Conservation (phyloP, 1,140 invertebrate genomes). For the Nasonia longicornis region DNA sequence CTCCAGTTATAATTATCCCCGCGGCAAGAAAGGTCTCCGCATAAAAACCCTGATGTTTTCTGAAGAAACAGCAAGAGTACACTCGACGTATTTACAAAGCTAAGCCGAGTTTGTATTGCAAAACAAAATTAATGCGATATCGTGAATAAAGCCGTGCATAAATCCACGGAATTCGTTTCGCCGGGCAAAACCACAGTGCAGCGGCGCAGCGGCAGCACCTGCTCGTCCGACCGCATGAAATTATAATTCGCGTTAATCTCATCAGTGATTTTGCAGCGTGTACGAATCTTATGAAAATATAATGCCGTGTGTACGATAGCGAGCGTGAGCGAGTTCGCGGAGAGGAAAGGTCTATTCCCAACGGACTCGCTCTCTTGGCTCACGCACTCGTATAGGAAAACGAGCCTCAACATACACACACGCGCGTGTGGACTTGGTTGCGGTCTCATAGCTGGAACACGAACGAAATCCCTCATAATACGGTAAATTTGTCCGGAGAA, state of each 20-base stretch:
- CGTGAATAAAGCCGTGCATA: not conserved
- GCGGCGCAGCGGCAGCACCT: not conserved
- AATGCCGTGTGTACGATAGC: not conserved
- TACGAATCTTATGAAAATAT: slow-evolving; percentile 33
- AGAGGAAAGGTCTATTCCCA: slow-evolving; percentile 23
- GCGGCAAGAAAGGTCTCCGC: not conserved
- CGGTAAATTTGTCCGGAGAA: slow-evolving; percentile 21
- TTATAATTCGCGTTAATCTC: slow-evolving; percentile 31
- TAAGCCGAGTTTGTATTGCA: not conserved
- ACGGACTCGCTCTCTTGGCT: not conserved
- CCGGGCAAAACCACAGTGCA: not conserved
- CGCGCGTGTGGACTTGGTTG: too few relatives aligned
- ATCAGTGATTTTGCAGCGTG: slow-evolving; percentile 12
- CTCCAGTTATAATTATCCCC: not conserved
- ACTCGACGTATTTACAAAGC: not conserved
- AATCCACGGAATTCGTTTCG: not conserved
- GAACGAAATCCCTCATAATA: slow-evolving; percentile 24
- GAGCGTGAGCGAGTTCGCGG: not conserved
- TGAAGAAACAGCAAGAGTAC: not conserved
- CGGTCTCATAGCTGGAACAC: not conserved
- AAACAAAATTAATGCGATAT: not conserved
- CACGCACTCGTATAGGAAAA: not conserved
- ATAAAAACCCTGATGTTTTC: not conserved
- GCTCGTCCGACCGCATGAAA: not conserved
- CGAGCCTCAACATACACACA: not conserved